phyloP scores from a whole-genome alignment of 2,888 invertebrate species.

The Theodoxus fluviatilis region DNA sequence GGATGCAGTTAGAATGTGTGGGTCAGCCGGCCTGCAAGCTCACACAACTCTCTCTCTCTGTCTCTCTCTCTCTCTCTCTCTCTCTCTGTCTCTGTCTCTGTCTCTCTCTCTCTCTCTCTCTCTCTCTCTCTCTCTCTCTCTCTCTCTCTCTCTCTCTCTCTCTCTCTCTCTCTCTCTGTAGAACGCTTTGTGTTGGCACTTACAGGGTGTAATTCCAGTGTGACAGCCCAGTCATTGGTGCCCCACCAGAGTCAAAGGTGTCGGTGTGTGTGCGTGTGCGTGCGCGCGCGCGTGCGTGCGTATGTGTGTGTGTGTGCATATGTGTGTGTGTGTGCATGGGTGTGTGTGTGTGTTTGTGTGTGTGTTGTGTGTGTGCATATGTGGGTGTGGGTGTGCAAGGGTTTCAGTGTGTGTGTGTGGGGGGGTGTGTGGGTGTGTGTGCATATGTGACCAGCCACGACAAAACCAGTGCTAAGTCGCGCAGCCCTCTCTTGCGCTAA shows the following conservation, averaged over 20 bases:
- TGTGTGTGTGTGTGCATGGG: not conserved
- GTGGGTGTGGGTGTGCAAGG: constrained; percentile 4
- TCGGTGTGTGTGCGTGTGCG: not conserved
- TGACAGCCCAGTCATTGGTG: no score
- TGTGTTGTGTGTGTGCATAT: not conserved
- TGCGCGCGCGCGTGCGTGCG: not conserved
- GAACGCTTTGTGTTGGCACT: no score
- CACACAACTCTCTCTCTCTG: constrained; percentile 11
- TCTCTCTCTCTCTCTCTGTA: not conserved
- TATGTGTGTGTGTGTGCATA: not conserved
- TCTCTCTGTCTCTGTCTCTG: not conserved
- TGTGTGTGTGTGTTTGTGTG: not conserved
- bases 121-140: not conserved
- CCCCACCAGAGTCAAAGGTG: not conserved
- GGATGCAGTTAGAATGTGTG: no score
- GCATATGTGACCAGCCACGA: no score
- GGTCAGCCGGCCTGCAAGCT: no score
- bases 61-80: not conserved
- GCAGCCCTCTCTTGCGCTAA: no score
- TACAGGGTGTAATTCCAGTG: no score
- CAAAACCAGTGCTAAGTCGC: no score
- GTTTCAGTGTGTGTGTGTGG: constrained; percentile 8
- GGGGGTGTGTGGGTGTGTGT: constrained; percentile 1
- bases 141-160: not conserved
- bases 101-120: not conserved